These are phyloP conservation scores for Leptopilina clavipes DNA, from an alignment of 1,140 invertebrate species.

Conservation along the genomic window DNA sequence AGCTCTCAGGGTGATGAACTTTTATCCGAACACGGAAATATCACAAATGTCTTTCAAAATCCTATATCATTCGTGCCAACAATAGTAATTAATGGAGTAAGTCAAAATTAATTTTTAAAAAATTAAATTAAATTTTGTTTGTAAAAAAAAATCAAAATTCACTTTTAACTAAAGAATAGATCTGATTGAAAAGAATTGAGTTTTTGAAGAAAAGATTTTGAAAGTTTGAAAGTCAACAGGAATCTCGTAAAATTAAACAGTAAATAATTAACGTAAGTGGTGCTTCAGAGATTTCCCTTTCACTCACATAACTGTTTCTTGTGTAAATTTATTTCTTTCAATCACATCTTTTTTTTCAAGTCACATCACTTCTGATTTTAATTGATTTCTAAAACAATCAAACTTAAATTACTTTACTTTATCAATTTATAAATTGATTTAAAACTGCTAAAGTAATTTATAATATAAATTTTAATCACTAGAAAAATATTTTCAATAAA, in stretches of 20 bases:
- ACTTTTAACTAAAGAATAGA: neutral
- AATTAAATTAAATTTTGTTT: neutral
- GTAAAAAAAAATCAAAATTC: neutral
- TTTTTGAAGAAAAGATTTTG: neutral
- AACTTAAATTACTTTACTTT: no score
- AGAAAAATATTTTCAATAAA: no score
- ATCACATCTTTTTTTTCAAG: neutral
- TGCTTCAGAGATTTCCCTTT: conserved; percentile 23
- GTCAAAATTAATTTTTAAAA: conserved; percentile 28
- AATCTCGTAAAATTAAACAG: conserved; percentile 17
- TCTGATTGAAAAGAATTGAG: neutral
- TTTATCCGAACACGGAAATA: conserved; percentile 76
- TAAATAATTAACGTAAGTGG: conserved; percentile 9
- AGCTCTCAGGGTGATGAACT: conserved; percentile 70
- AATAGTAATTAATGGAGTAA: conserved; percentile 76
- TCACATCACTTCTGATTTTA: neutral
- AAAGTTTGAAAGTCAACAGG: conserved; percentile 6
- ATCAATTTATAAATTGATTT: no score
- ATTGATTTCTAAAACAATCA: neutral
- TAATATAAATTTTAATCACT: no score
- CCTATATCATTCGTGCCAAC: conserved; percentile 79
- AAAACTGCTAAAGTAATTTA: no score
- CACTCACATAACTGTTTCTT: conserved; percentile 26
- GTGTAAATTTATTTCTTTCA: conserved; percentile 3
- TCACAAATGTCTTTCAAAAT: conserved; percentile 74